Conservation (phyloP, 2,888 invertebrate genomes). For the Gasteruption jaculator region DNA sequence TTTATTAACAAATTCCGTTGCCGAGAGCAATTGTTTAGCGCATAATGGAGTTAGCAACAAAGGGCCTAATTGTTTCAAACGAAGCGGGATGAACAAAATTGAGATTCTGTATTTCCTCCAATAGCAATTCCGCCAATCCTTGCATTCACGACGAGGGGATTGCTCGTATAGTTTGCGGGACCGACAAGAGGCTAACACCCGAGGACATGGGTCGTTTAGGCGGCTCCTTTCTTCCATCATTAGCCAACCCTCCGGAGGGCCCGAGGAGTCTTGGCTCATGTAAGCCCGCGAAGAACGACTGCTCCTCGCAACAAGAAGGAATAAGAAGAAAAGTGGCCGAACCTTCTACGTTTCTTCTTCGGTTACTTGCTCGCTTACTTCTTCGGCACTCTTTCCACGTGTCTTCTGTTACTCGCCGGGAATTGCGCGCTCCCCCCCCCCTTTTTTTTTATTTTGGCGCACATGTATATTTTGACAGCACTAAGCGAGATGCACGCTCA, state of each 20-base stretch:
- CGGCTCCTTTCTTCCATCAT: constrained; percentile 49
- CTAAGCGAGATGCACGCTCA: constrained; percentile 21
- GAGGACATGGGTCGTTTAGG: constrained; percentile 49
- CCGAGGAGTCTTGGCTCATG: constrained; percentile 26
- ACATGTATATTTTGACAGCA: constrained; percentile 31
- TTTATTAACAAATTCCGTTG: no score
- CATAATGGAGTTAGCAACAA: no score
- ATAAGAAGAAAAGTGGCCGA: no score
- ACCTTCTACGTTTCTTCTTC: no score
- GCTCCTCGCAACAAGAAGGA: no score
- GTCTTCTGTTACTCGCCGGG: constrained; percentile 26
- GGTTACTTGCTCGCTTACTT: neutral
- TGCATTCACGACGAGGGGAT: no score
- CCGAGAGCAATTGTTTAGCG: no score
- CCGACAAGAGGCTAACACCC: constrained; percentile 42
- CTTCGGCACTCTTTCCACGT: constrained; percentile 19
- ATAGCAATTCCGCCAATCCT: no score
- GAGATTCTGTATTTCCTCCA: no score
- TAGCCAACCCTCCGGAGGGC: constrained; percentile 36
- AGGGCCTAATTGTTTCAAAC: no score
- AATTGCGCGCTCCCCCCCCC: neutral
- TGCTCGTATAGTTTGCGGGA: no score
- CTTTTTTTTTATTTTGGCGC: constrained; percentile 12
- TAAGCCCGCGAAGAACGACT: constrained; percentile 27
- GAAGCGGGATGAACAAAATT: no score